Conservation (phyloP, 2,113 vertebrate genomes). For the Tyrannus savana region DNA sequence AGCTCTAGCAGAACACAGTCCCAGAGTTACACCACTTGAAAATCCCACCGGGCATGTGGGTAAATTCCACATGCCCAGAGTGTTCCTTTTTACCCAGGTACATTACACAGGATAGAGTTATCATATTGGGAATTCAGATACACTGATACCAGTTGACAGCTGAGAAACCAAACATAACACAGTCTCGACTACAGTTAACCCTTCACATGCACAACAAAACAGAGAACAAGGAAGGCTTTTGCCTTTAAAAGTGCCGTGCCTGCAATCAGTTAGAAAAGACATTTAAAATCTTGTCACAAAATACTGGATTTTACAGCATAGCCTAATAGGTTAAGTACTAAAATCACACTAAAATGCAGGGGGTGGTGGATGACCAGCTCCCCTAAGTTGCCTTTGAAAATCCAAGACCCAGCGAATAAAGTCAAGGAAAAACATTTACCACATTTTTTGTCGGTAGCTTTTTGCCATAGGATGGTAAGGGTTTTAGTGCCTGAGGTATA, state of each 20-base stretch:
- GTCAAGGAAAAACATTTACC: slow-evolving; percentile 73
- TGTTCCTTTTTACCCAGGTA: not conserved
- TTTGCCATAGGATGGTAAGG: slow-evolving; percentile 68
- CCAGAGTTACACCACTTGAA: not conserved
- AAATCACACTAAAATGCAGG: slow-evolving; percentile 48
- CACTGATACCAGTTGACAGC: slow-evolving; percentile 35
- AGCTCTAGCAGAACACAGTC: not conserved
- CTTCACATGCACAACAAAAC: slow-evolving; percentile 59
- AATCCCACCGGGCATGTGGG: not conserved
- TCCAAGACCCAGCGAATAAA: slow-evolving; percentile 10
- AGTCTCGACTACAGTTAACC: slow-evolving; percentile 33
- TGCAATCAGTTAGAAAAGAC: slow-evolving; percentile 44
- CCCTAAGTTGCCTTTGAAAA: slow-evolving; percentile 45
- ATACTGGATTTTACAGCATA: slow-evolving; percentile 19
- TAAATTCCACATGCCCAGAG: too few relatives aligned
- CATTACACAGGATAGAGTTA: slow-evolving; percentile 1
- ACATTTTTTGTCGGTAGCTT: slow-evolving; percentile 60
- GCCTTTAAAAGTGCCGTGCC: slow-evolving; percentile 58
- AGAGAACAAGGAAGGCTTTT: slow-evolving; percentile 47
- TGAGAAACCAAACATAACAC: slow-evolving; percentile 23
- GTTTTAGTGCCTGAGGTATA: slow-evolving; percentile 83
- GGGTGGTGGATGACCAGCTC: not conserved
- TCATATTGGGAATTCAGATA: slow-evolving; percentile 33
- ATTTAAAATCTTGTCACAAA: slow-evolving; percentile 51
- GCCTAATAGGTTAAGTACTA: not conserved